Evolutionary conservation across 1,140 invertebrate genomes (phyloP).

Genomic region (Saccostrea echinata): DNA sequence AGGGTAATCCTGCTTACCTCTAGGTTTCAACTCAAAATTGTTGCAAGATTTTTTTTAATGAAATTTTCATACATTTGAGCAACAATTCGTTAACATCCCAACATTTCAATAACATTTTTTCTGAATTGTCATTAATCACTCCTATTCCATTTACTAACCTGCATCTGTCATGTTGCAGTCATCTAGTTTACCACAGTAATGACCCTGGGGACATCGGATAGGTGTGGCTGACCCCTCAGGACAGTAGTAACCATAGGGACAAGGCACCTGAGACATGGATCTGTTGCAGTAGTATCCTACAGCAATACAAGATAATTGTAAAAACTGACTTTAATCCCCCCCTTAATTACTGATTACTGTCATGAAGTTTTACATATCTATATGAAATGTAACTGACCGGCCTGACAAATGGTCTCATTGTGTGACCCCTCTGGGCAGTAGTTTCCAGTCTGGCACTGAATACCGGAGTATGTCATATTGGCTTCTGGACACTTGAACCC

Average conservation of each 20-base stretch:
- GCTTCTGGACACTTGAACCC: slow-evolving; percentile 73
- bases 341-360: too few species aligned
- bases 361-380: too few species aligned
- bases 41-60: too few species aligned
- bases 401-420: slow-evolving; percentile 72
- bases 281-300: slow-evolving; percentile 77
- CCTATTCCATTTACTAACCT: slow-evolving; percentile 57
- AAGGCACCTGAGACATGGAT: slow-evolving; percentile 72
- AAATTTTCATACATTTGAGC: too few species aligned
- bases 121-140: background rate
- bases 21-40: too few species aligned
- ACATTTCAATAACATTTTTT: too few species aligned
- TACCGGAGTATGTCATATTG: slow-evolving; percentile 72
- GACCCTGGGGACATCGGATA: slow-evolving; percentile 74
- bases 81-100: too few species aligned
- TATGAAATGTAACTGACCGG: slow-evolving; percentile 64
- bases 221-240: slow-evolving; percentile 73
- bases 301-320: too few species aligned
- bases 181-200: slow-evolving; percentile 72
- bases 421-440: slow-evolving; percentile 74
- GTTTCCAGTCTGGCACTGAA: slow-evolving; percentile 72
- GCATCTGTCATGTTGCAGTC: slow-evolving; percentile 74
- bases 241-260: slow-evolving; percentile 77
- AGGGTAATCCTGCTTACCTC: too few species aligned
- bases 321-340: too few species aligned